Evolutionary conservation across 2,797 vertebrate genomes (phyloP), one percentile per base, ranked within the genome.

Genomic region (Oreochromis mossambicus): DNA sequence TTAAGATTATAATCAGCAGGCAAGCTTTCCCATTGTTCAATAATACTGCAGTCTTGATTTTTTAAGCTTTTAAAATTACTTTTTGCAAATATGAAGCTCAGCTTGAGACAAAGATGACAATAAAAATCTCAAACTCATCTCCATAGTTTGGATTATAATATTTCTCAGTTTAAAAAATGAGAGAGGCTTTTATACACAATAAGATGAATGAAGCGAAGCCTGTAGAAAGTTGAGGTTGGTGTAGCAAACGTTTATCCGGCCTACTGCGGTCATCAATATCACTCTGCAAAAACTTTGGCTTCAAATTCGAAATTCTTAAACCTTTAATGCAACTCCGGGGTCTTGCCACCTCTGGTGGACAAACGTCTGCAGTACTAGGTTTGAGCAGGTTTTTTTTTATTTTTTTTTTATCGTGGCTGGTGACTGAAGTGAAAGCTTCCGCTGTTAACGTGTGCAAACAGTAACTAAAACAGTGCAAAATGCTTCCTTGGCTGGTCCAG

Each of bases 311-410:
- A 2, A 19, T 21, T 50, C 8, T 9, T 55, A 4, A 9, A 50
- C 11, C 26, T 78, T n/a, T 26, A 2, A 63, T 46, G 17, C 29
- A 48, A 48, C 43, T 32, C 26, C 14, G 48, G 56, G 77, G 34
- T 68, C 13, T 73, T 52, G 78, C 85, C 7, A 5, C 87, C 86
- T 88, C 93, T 93, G 58, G 84, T 92, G 93, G 90, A 75, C 17
- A 85, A 83, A 80, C 46, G 7, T 13, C 4, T 76, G 29, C 48
- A 82, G 11, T 77, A 21, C 63, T 76, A 6, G 68, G 15, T 12
- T 63, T 38, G 19, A 66, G 14, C 24, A 11, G 46, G 1, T 2
- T 19, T 19, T 1, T 19, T 24, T 24, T 24, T 24, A 24, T 24
- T 24, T 24, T 19, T 1, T 1, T 41, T 32, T 56, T 12, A 38